Evolutionary conservation across 1,140 invertebrate species (phyloP), one percentile per base, ranked within the genome.

Genomic region (Pararge aegeria): DNA sequence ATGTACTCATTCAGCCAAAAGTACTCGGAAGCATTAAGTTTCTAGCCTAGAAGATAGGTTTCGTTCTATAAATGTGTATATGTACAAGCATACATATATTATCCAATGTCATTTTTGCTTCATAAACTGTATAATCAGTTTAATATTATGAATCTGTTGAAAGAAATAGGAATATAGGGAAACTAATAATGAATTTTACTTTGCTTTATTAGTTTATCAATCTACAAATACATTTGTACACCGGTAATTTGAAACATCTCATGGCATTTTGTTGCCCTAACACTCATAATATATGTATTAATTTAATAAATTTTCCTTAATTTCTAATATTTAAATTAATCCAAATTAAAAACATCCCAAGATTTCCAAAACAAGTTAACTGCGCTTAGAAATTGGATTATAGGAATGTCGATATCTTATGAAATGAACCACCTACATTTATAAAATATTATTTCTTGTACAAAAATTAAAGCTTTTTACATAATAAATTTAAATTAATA

Each of bases 191-290:
- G 16, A 52, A 27, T 52, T 59, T 49, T 30, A 57, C 49, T 37
- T 56, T 52, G 55, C 62, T 68, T 81, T 76, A 77, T 80, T 83
- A 61, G 34, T 77, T 73, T 73, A 78, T 74, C 68, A 70, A 77
- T 77, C 80, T 83, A 83, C 78, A 80, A 83, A 80, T 81, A 80
- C 70, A 73, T 83, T 83, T 81, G 80, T 83, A 81, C 75, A 81
- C 61, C 65, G 68, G 69, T 82, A 76, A 68, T 77, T 73, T 75
- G 69, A 80, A 83, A 81, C 71, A 80, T 73, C 65, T 68, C 65
- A 46, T 68, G 75, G 73, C 73, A 60, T 72, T 58, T 66, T 63
- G 63, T 75, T 46, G 77, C 78, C 75, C 81, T 80, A 84, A 82
- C 78, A 84, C 71, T 73, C 76, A 80, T 71, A 59, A 74, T 64